These are phyloP conservation scores for Ganaspis sp. DNA, from an alignment of 1,140 invertebrate species.

Conservation along the genomic window DNA sequence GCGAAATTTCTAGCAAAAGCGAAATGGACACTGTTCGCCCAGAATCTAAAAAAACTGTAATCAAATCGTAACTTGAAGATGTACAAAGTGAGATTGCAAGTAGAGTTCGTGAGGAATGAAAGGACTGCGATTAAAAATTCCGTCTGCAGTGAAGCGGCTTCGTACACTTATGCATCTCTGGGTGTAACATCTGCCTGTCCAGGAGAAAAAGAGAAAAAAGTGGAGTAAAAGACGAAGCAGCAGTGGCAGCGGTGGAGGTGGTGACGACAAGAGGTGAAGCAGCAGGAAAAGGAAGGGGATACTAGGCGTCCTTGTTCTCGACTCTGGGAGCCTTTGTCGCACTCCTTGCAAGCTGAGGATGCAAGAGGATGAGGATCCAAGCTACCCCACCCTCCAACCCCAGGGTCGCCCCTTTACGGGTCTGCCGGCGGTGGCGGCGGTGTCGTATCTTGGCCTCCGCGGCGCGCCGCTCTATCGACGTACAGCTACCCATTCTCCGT, in stretches of 20 bases:
- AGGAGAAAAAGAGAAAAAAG: constrained; percentile 43
- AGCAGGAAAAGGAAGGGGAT: constrained; percentile 44
- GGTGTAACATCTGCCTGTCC: constrained; percentile 68
- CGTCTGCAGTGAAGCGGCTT: constrained; percentile 57
- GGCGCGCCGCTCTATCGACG: constrained; percentile 77
- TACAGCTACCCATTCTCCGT: constrained; percentile 69
- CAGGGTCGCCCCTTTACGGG: constrained; percentile 72
- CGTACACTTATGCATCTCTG: constrained; percentile 46
- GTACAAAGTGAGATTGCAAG: constrained; percentile 47
- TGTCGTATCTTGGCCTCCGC: constrained; percentile 77
- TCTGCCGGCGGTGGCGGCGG: constrained; percentile 74
- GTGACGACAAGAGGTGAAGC: constrained; percentile 35
- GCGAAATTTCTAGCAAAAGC: too few species aligned
- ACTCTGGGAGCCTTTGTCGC: constrained; percentile 51
- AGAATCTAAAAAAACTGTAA: too few species aligned
- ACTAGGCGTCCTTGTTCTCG: constrained; percentile 36
- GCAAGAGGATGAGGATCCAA: constrained; percentile 56
- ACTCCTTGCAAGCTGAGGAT: constrained; percentile 55
- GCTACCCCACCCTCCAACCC: constrained; percentile 60
- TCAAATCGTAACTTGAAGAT: too few species aligned
- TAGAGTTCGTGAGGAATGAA: not conserved
- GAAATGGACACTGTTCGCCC: too few species aligned
- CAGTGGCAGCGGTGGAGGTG: not conserved
- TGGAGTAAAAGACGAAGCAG: constrained; percentile 25
- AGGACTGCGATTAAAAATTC: constrained; percentile 70